phyloP scores from a whole-genome alignment of 1,140 invertebrate species.

The Bombus waltoni region DNA sequence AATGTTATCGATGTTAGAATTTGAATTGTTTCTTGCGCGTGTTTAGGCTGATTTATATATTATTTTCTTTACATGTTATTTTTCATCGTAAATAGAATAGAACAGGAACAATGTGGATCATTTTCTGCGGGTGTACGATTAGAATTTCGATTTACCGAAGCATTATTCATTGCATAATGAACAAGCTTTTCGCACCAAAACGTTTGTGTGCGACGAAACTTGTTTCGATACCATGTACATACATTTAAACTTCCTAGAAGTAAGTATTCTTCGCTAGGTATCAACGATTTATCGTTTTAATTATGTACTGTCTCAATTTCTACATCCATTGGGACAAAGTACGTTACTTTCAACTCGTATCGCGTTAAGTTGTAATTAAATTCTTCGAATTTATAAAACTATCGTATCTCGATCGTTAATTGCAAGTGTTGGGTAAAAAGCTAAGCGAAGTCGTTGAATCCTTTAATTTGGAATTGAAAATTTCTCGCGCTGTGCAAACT shows the following conservation, averaged over 20 bases:
- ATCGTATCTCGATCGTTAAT: neutral
- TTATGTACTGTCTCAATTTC: neutral
- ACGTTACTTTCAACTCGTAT: neutral
- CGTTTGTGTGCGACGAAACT: neutral
- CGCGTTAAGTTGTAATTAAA: neutral
- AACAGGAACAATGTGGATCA: slow-evolving; percentile 15
- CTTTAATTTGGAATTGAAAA: neutral
- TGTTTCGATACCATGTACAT: neutral
- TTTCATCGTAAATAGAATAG: neutral
- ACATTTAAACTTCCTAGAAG: slow-evolving; percentile 6
- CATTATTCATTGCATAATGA: neutral
- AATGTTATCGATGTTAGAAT: neutral
- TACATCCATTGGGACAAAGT: neutral
- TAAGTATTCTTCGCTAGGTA: neutral
- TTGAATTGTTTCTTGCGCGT: too few relatives aligned
- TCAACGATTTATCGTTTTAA: neutral
- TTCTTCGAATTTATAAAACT: neutral
- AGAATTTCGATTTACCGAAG: slow-evolving; percentile 23
- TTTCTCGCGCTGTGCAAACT: neutral
- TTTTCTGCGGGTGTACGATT: neutral
- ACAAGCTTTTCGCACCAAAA: neutral
- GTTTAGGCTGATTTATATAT: neutral
- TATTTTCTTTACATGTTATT: neutral
- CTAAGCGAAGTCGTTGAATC: neutral
- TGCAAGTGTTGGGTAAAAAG: neutral